Evolutionary conservation across 1,140 invertebrate genomes (phyloP), one percentile per base, ranked within the genome.

Genomic region (Pseudachorutes palmiensis): DNA sequence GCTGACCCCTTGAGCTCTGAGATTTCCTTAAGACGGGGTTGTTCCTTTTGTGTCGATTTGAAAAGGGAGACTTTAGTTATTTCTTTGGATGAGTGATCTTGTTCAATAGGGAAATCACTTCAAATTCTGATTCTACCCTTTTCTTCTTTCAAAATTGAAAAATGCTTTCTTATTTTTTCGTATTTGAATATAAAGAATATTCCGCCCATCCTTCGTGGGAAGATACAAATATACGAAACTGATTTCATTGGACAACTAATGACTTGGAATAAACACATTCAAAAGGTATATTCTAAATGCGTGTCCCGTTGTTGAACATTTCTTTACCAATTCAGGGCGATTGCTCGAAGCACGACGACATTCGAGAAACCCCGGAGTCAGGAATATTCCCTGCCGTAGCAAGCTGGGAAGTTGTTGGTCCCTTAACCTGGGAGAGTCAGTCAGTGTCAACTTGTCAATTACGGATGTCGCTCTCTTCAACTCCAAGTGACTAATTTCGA

Each of bases 91-190:
- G 14, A 55, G 14, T 55, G 51, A 14, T 55, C 51, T 24, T 16
- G 14, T 24, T 55, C 51, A 55, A 55, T 55, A 24, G 51, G 5
- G 5, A 55, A 55, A 55, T 55, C 51, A 55, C 51, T 55, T 55
- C 51, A 55, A 55, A 55, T 55, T 55, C 51, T 19, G 24, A 55
- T 55, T 55, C 36, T 55, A 55, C 51, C 51, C 51, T 41, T 26
- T 55, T 55, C 51, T 55, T 5, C 51, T 9, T 19, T 5, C 24
- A 55, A 26, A 55, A 55, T 55, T 24, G 24, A 45, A 45, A 45
- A 45, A 45, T 12, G 9, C 36, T 45, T 45, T 45, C 36, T 45
- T 45, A 19, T 45, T 45, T 19, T 45, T 9, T 5, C 24, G 51
- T 55, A 55, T 55, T 55, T 55, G 9, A 16, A 14, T 55, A 55